Base-by-base conservation (phyloP, 2,797 vertebrate species). In the Pelobates cultripes region DNA sequence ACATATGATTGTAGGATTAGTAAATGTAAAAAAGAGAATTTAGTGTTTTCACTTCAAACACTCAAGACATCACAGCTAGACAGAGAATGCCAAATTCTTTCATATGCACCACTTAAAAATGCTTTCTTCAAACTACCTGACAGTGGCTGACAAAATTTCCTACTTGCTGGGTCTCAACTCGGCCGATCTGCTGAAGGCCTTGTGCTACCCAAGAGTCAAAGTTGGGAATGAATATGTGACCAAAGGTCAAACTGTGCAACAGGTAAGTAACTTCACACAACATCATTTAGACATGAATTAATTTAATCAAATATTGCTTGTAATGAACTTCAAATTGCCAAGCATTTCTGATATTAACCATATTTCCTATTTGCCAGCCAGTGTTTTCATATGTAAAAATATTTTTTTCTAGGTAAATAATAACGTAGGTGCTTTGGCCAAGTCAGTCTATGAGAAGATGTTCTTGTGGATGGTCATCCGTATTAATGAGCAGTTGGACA, bases 381-480 rank as follows among this genome's bases (percentile, higher is more conserved):
- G 28, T 28, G 28, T 28, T 28, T 28, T 28, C 28, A 28, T 28
- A 28, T 28, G 28, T 28, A 2, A 28, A 28, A 28, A 40, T 77
- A 43, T 12, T 8, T 66, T 66, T 77, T 69, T 82, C 7, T 76
- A 96, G 95, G 95, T 96, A 42, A 86, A 91, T 73, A 95, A 96
- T 0, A 42, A 94, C 0, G 93, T 95, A 15, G 94, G 94, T 0
- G 95, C 95, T 0, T 89, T 96, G 47, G 92, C 91, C 2, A 96
- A 95, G 43, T 94, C 95, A 0, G 91, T 96, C 28, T 96, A 94
- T 0, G 94, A 96, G 89, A 96, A 93, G 85, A 93, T 96, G 87
- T 95, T 96, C 87, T 7, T 95, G 70, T 96, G 95, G 96, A 96
- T 96, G 95, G 95, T 96, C 4, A 42, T 90, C 14, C 90, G 94